These are phyloP conservation scores for Spodoptera picta DNA, from an alignment of 2,888 invertebrate genomes.

Conservation along the genomic window DNA sequence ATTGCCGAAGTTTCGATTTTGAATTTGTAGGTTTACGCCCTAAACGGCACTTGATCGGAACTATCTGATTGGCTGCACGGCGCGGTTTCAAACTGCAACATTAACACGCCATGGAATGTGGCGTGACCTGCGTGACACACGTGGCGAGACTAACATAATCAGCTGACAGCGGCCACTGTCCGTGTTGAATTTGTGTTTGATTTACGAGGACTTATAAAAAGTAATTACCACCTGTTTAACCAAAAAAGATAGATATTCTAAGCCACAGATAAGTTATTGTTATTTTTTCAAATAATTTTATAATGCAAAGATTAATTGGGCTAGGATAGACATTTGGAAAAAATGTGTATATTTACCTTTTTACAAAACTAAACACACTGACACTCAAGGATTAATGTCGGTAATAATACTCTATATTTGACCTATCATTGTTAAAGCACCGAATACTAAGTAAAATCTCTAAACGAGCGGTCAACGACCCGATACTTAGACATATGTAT, in stretches of 20 bases:
- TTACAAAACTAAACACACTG: too few species aligned
- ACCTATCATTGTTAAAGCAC: too few species aligned
- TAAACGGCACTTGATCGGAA: constrained; percentile 36
- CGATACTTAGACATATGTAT: too few species aligned
- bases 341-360: too few species aligned
- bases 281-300: too few species aligned
- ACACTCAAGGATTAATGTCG: too few species aligned
- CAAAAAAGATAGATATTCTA: neutral
- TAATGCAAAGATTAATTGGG: too few species aligned
- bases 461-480: neutral
- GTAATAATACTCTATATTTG: too few species aligned
- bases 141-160: constrained; percentile 14
- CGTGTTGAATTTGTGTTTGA: constrained; percentile 22
- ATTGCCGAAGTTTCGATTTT: constrained; percentile 52
- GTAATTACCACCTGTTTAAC: constrained; percentile 15
- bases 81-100: constrained; percentile 36
- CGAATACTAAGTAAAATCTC: too few species aligned
- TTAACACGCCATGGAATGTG: constrained; percentile 40
- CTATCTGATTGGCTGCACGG: constrained; percentile 33
- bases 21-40: constrained; percentile 55
- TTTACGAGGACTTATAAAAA: constrained; percentile 6
- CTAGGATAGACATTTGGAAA: too few species aligned
- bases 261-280: too few species aligned
- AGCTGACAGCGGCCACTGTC: constrained; percentile 16
- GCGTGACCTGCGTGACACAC: constrained; percentile 41